phyloP scores from a whole-genome alignment of 2,888 invertebrate genomes.

The Ormyrus pomaceus region DNA sequence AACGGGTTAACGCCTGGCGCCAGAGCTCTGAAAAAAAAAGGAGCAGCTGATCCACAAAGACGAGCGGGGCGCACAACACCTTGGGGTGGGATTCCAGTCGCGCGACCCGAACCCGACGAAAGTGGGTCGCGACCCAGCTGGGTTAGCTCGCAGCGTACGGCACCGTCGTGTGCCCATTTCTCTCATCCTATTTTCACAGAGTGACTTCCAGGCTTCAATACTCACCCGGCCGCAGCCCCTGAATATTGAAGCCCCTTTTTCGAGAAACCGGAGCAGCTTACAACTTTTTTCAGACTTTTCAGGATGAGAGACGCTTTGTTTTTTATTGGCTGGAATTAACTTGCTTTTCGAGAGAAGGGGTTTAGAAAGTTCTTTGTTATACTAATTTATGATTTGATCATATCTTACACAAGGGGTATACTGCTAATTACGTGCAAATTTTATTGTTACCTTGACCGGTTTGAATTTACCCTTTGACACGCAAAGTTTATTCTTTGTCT shows the following conservation, averaged over 20 bases:
- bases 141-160: background rate
- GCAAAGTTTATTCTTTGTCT: too few species aligned
- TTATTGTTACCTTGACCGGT: too few species aligned
- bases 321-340: too few species aligned
- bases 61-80: background rate
- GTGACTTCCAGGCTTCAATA: slow-evolving; percentile 22
- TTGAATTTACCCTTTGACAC: too few species aligned
- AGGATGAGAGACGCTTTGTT: too few species aligned
- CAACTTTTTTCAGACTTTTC: too few species aligned
- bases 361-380: too few species aligned
- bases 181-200: slow-evolving; percentile 46
- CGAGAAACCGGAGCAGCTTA: background rate
- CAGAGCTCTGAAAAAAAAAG: background rate
- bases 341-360: too few species aligned
- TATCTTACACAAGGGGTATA: too few species aligned
- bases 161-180: slow-evolving; percentile 60
- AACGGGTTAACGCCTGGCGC: too few species aligned
- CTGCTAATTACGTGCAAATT: too few species aligned
- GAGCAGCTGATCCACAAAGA: background rate
- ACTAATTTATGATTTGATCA: too few species aligned
- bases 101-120: slow-evolving; percentile 46
- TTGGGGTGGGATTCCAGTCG: slow-evolving; percentile 8
- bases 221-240: background rate
- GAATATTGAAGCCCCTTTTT: slow-evolving; percentile 26
- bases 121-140: slow-evolving; percentile 66